These are phyloP conservation scores for Drosophila meridionalis DNA, from an alignment of 2,888 invertebrate species.

Conservation along the genomic window DNA sequence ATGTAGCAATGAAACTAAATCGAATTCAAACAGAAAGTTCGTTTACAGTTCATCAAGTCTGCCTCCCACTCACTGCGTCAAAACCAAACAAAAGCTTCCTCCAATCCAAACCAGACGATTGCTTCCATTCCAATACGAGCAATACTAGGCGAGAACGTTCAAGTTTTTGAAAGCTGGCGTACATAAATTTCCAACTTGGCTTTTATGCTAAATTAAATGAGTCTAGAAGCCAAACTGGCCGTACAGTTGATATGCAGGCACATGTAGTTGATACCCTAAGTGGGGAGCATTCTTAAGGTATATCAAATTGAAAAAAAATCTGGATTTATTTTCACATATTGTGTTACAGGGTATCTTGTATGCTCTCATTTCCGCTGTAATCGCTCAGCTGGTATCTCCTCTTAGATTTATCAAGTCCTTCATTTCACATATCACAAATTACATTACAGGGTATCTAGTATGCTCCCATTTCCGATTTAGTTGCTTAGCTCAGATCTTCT, in stretches of 20 bases:
- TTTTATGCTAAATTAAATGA: slow-evolving; percentile 78
- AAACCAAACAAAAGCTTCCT: slow-evolving; percentile 44
- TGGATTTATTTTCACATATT: too few species aligned
- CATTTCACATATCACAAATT: too few species aligned
- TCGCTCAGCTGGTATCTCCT: too few species aligned
- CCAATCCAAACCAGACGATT: not conserved
- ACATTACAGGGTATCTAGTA: too few species aligned
- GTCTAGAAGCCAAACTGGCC: slow-evolving; percentile 27
- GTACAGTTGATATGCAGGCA: not conserved
- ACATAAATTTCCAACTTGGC: slow-evolving; percentile 61
- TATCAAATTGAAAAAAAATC: not conserved
- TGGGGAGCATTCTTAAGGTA: not conserved
- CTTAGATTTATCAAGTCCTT: too few species aligned
- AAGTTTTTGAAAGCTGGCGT: slow-evolving; percentile 39
- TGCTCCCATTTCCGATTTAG: too few species aligned
- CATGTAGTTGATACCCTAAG: slow-evolving; percentile 18
- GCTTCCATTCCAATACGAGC: not conserved
- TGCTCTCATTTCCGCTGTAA: too few species aligned
- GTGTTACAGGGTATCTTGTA: too few species aligned
- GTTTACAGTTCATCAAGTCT: slow-evolving; percentile 80
- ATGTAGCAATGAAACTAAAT: slow-evolving; percentile 73
- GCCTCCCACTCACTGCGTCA: slow-evolving; percentile 10
- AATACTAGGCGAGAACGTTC: slow-evolving; percentile 20
- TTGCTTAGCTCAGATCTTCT: not conserved
- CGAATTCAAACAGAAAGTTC: slow-evolving; percentile 79